phyloP scores from a whole-genome alignment of 2,797 vertebrate genomes.

The Lepidocolaptes lacrymiger region DNA sequence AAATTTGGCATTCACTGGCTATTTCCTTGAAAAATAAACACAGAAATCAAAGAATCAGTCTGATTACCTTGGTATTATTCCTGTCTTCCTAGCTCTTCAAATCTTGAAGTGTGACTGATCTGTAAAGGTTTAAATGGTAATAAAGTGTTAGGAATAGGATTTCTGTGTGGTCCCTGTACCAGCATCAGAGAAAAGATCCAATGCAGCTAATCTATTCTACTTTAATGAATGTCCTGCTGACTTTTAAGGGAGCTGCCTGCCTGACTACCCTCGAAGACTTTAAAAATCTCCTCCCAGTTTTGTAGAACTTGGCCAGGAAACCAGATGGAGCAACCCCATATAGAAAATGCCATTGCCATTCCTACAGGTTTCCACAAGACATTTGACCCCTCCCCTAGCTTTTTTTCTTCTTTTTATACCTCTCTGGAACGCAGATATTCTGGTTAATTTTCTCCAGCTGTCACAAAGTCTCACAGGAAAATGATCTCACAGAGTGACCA shows the following conservation, averaged over 20 bases:
- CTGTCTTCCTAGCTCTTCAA: background rate
- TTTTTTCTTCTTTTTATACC: slow-evolving; percentile 62
- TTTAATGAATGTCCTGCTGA: slow-evolving; percentile 60
- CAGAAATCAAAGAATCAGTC: background rate
- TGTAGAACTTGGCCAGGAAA: slow-evolving; percentile 60
- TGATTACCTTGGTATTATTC: background rate
- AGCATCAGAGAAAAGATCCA: slow-evolving; percentile 43
- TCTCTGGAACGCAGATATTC: slow-evolving; percentile 78
- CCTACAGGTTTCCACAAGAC: slow-evolving; percentile 65
- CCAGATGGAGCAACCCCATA: slow-evolving; percentile 30
- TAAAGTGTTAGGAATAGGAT: slow-evolving; percentile 26
- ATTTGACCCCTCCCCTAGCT: slow-evolving; percentile 51
- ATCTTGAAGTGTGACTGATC: background rate
- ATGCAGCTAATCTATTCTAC: slow-evolving; percentile 34
- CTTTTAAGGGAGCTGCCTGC: slow-evolving; percentile 46
- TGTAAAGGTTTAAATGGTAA: background rate
- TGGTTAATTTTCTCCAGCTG: slow-evolving; percentile 79
- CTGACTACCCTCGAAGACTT: slow-evolving; percentile 18
- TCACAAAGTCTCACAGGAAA: slow-evolving; percentile 68
- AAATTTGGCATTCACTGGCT: background rate
- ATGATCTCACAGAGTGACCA: slow-evolving; percentile 69
- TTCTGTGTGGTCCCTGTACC: slow-evolving; percentile 54
- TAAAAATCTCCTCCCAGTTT: slow-evolving; percentile 39
- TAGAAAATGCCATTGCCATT: slow-evolving; percentile 42
- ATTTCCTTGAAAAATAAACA: background rate